Base-by-base conservation (phyloP, 2,113 vertebrate genomes). In the Poeciliopsis retropinna region DNA sequence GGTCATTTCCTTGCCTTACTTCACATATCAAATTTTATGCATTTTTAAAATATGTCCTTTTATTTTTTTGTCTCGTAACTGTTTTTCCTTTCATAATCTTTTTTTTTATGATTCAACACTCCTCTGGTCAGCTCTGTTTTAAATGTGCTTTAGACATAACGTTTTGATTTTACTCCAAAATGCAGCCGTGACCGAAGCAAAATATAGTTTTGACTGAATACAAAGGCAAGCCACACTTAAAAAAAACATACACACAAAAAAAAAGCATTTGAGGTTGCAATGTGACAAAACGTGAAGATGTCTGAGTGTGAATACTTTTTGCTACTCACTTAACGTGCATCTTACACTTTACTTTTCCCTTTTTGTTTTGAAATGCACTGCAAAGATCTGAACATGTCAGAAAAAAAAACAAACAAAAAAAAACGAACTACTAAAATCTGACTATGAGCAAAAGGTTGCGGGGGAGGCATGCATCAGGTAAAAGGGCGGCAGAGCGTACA, bases 401-500 rank as follows among this genome's bases (percentile, higher is more conserved):
- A 85, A 69, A 57, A 30, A 78, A 1, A 13, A 3, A 41, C n/a
- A n/a, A 30, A 30, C 1, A 30, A 30, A 15, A 19, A 1, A 47
- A 17, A 19, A 37, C 10, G n/a, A 37, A 11, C 34, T 68, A 47
- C 10, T 27, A 34, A 62, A 5, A 37, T 29, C 9, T 62, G 37
- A 39, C 27, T 11, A 12, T 25, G 44, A 19, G 74, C 84, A 75
- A 22, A 76, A 72, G 61, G 70, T 57, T 66, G 27, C 51, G 1
- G 63, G 63, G 29, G 61, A 29, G 64, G 34, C 90, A 91, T 91
- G 91, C 89, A 82, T 73, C 25, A 0, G 47, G 28, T 69, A 14
- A 69, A 70, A 63, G 15, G 64, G 25, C n/a, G 29, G 54, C 25
- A 57, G 68, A 60, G 34, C 60, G 71, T 34, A 80, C 82, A 89